These are phyloP conservation scores for Mungos mungo DNA, from an alignment of 2,113 vertebrate species.

Conservation along the genomic window DNA sequence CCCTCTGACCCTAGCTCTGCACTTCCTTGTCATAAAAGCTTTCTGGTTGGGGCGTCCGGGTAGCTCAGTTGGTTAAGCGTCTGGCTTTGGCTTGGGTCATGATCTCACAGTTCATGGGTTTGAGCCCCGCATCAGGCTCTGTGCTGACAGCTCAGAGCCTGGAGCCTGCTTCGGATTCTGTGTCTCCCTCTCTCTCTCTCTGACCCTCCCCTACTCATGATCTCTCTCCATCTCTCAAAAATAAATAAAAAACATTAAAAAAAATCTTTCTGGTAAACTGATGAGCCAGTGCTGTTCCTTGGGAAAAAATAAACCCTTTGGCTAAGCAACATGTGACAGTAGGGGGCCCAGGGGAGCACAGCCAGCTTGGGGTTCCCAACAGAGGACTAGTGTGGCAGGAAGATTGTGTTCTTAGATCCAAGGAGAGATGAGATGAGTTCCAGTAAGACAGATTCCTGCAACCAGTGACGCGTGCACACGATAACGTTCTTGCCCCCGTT, in stretches of 20 bases:
- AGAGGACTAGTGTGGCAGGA: not conserved
- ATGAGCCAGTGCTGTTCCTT: not conserved
- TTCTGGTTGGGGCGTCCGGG: not conserved
- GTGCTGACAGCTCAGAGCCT: too few relatives aligned
- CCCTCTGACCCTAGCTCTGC: not conserved
- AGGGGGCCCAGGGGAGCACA: constrained; percentile 26
- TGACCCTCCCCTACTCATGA: too few relatives aligned
- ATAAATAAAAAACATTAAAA: too few relatives aligned
- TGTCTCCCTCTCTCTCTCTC: too few relatives aligned
- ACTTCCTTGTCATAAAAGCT: not conserved
- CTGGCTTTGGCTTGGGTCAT: too few relatives aligned
- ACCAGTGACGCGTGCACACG: accelerated
- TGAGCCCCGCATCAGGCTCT: too few relatives aligned
- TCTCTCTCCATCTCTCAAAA: too few relatives aligned
- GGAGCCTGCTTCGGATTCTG: too few relatives aligned
- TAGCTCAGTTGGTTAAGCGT: too few relatives aligned
- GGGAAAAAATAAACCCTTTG: not conserved
- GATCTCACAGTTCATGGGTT: too few relatives aligned
- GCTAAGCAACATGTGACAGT: constrained; percentile 42
- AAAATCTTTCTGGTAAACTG: not conserved
- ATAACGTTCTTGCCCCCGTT: accelerated
- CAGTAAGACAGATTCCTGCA: not conserved
- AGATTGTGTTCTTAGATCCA: not conserved
- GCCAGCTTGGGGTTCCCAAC: not conserved
- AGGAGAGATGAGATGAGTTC: not conserved